Conservation (phyloP, 2,888 invertebrate species). For the Plebejus melissa region DNA sequence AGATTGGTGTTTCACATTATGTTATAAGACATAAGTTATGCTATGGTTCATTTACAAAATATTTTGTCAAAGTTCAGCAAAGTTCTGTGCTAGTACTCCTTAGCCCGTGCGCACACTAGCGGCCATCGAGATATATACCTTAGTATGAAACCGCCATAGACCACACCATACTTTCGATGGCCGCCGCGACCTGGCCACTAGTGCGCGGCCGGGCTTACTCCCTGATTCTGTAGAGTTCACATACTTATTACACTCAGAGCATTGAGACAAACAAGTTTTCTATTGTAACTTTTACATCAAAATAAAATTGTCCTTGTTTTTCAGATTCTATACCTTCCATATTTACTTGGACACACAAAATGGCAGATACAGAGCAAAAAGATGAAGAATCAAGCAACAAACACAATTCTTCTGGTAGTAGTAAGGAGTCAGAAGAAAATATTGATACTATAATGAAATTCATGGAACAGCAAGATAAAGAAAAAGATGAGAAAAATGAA, state of each 20-base stretch:
- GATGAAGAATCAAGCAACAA: slow-evolving; percentile 33
- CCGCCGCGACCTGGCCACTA: no score
- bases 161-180: no score
- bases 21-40: neutral
- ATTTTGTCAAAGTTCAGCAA: neutral
- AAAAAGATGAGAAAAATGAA: slow-evolving; percentile 41
- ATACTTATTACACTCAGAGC: no score
- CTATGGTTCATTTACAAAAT: neutral
- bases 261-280: no score
- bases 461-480: slow-evolving; percentile 60
- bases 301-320: slow-evolving; percentile 37
- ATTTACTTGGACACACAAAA: slow-evolving; percentile 78
- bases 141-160: no score
- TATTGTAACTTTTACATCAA: neutral
- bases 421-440: slow-evolving; percentile 60
- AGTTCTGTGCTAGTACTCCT: no score
- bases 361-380: slow-evolving; percentile 32
- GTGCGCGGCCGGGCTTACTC: no score
- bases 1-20: neutral
- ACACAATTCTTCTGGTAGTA: slow-evolving; percentile 41
- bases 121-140: no score
- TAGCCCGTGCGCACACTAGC: no score
- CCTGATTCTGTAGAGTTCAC: no score
- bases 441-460: slow-evolving; percentile 64
- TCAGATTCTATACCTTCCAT: slow-evolving; percentile 85